Conservation (phyloP, 2,113 vertebrate genomes). For the Hippocampus barbouri region DNA sequence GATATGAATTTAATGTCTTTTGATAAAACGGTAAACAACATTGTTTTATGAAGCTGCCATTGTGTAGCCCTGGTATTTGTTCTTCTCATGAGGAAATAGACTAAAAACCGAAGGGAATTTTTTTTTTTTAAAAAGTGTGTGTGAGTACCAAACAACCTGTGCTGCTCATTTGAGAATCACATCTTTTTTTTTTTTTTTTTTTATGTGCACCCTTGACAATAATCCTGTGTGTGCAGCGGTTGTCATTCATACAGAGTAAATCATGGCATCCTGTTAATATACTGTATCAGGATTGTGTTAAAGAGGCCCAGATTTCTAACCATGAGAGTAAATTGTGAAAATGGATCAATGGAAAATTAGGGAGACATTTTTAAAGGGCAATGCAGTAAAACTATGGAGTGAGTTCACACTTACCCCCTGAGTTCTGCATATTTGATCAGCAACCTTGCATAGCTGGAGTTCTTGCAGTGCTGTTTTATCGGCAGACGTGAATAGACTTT, state of each 20-base stretch:
- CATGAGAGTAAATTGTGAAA: background rate
- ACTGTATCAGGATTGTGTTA: background rate
- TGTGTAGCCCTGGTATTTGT: no score
- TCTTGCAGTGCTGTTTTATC: slow-evolving; percentile 81
- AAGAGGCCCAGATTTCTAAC: background rate
- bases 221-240: background rate
- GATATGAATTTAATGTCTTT: no score
- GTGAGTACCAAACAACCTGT: no score
- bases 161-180: no score
- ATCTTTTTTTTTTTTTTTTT: no score
- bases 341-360: background rate
- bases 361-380: background rate
- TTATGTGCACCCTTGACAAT: background rate
- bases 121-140: no score
- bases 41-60: no score
- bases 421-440: slow-evolving; percentile 91
- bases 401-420: slow-evolving; percentile 81
- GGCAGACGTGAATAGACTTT: slow-evolving; percentile 82
- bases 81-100: no score
- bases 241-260: background rate
- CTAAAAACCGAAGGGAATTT: no score
- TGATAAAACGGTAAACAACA: no score
- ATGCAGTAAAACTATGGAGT: background rate
- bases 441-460: slow-evolving; percentile 85
- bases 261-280: background rate